Evolutionary conservation across 2,113 vertebrate genomes (phyloP).

Genomic region (Calyptommatus sinebrachiatus): DNA sequence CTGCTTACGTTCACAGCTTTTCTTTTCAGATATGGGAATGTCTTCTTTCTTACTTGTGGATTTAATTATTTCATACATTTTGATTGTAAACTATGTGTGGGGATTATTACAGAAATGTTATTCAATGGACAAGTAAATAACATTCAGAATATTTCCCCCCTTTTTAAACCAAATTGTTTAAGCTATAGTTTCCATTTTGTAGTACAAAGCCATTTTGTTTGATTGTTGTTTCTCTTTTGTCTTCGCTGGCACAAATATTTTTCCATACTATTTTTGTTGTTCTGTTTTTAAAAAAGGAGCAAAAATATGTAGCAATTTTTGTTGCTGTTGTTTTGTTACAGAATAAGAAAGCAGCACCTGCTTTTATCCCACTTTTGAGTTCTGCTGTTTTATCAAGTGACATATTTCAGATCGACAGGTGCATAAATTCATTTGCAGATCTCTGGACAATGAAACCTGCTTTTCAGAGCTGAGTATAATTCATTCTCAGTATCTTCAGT

Average conservation of each 20-base stretch:
- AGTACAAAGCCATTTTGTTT: too few species aligned
- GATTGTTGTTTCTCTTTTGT: too few species aligned
- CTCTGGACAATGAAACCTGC: not conserved
- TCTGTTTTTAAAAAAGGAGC: not conserved
- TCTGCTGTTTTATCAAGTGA: slow-evolving; percentile 12
- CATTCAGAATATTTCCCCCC: too few species aligned
- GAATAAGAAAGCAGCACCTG: fast-evolving
- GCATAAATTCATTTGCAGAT: not conserved
- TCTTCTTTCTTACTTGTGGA: too few species aligned
- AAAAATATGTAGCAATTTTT: not conserved
- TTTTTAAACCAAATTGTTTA: too few species aligned
- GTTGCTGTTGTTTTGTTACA: not conserved
- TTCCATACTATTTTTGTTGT: not conserved
- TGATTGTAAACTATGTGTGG: too few species aligned
- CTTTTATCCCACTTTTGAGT: not conserved
- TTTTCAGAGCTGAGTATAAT: not conserved
- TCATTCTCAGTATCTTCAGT: not conserved
- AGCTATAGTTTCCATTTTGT: too few species aligned
- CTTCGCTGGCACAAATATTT: not conserved
- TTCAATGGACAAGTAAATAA: too few species aligned
- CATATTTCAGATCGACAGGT: not conserved
- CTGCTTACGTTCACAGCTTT: too few species aligned
- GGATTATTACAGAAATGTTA: too few species aligned
- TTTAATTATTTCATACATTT: too few species aligned
- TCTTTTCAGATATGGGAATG: too few species aligned